These are phyloP conservation scores for Actinia tenebrosa DNA, from an alignment of 64 coral and sea anemone genomes.

Conservation along the genomic window DNA sequence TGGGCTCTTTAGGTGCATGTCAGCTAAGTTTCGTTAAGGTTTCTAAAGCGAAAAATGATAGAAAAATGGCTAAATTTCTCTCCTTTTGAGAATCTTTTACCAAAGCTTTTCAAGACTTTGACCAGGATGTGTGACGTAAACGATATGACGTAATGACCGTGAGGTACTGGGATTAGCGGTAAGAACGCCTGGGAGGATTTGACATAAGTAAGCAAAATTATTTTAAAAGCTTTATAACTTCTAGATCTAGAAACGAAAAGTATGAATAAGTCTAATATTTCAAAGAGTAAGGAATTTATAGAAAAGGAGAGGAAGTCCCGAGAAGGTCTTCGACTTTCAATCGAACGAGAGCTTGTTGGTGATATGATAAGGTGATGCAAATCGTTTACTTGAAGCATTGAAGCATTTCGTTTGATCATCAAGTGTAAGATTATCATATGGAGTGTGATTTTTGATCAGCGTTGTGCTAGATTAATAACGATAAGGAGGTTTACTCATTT, in stretches of 20 bases:
- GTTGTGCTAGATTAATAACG: no score
- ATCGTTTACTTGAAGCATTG: neutral
- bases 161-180: conserved; percentile 9
- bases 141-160: conserved; percentile 1
- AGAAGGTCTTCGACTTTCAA: conserved; percentile 28
- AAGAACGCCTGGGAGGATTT: no score
- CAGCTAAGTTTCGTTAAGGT: neutral
- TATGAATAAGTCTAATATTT: conserved; percentile 1
- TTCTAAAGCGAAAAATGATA: neutral
- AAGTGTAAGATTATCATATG: no score
- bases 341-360: conserved; percentile 40
- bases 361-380: conserved; percentile 39
- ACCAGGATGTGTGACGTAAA: neutral
- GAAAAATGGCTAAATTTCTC: conserved; percentile 5
- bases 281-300: conserved; percentile 46
- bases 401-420: no score
- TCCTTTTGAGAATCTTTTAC: neutral
- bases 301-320: conserved; percentile 40
- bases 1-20: conserved; percentile 83
- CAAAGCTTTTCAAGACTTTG: neutral
- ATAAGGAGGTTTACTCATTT: no score
- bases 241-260: neutral
- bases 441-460: no score
- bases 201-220: no score
- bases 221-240: no score